phyloP scores from a whole-genome alignment of 2,888 invertebrate genomes.

The Trichacis sp. region DNA sequence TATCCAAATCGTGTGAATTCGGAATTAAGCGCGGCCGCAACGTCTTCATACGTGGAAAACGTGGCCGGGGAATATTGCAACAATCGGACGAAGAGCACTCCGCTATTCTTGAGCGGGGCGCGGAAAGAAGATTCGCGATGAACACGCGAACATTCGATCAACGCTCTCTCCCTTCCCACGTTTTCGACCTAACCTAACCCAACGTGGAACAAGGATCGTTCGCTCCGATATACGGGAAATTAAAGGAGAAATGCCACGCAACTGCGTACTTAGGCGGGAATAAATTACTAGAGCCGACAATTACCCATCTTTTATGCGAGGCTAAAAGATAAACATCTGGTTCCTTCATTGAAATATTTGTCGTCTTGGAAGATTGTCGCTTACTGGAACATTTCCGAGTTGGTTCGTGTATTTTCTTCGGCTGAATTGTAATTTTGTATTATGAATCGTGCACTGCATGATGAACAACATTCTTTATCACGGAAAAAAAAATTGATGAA shows the following conservation, averaged over 20 bases:
- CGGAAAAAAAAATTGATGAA: too few relatives aligned
- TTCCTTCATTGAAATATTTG: too few relatives aligned
- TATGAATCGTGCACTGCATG: too few relatives aligned
- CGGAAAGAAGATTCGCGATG: conserved; percentile 40
- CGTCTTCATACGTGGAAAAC: conserved; percentile 4
- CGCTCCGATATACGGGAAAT: conserved; percentile 43
- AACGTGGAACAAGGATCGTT: conserved; percentile 46
- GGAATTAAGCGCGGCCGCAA: conserved; percentile 5
- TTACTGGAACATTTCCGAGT: too few relatives aligned
- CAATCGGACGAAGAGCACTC: conserved; percentile 25
- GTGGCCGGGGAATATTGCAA: conserved; percentile 1
- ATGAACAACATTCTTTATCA: too few relatives aligned
- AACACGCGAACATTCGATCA: conserved; percentile 56
- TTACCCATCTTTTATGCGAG: not conserved
- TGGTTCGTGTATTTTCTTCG: too few relatives aligned
- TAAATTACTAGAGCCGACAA: not conserved
- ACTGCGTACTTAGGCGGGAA: conserved; percentile 50
- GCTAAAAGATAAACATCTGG: not conserved
- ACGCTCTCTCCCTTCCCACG: conserved; percentile 31
- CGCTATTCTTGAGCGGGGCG: conserved; percentile 23
- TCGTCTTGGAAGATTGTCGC: too few relatives aligned
- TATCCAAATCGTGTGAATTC: conserved; percentile 2
- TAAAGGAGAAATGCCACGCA: conserved; percentile 51
- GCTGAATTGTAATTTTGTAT: too few relatives aligned
- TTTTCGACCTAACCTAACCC: conserved; percentile 9